Conservation (phyloP, 2,797 vertebrate genomes). For the Acrocephalus scirpaceus region DNA sequence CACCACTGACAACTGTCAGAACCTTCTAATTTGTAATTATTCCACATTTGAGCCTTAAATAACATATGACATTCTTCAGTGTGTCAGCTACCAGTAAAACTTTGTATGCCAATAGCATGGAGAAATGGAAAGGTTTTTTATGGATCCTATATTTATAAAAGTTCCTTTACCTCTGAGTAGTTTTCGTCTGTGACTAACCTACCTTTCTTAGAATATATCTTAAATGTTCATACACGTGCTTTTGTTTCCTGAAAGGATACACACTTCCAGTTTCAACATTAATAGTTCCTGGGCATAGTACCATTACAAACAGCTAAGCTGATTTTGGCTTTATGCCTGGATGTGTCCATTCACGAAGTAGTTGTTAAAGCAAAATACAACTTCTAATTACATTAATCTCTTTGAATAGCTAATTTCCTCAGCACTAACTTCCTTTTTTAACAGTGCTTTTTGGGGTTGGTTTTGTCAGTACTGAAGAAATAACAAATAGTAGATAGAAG, state of each 20-base stretch:
- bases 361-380: conserved; percentile 37
- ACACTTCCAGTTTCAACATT: neutral
- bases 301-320: conserved; percentile 54
- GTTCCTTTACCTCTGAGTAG: neutral
- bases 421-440: neutral
- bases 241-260: conserved; percentile 34
- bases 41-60: neutral
- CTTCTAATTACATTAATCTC: conserved; percentile 33
- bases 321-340: conserved; percentile 58
- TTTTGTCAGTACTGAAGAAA: neutral
- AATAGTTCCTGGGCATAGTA: conserved; percentile 40
- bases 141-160: neutral
- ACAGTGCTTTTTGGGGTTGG: neutral
- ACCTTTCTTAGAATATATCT: neutral
- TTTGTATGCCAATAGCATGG: neutral
- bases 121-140: neutral
- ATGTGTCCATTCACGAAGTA: conserved; percentile 39
- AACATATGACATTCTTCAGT: neutral
- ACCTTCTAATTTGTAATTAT: neutral
- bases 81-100: neutral
- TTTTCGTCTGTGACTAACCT: neutral
- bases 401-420: neutral
- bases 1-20: neutral
- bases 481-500: neutral
- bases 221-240: neutral